Conservation (phyloP, 2,113 vertebrate genomes). For the Etheostoma cragini region DNA sequence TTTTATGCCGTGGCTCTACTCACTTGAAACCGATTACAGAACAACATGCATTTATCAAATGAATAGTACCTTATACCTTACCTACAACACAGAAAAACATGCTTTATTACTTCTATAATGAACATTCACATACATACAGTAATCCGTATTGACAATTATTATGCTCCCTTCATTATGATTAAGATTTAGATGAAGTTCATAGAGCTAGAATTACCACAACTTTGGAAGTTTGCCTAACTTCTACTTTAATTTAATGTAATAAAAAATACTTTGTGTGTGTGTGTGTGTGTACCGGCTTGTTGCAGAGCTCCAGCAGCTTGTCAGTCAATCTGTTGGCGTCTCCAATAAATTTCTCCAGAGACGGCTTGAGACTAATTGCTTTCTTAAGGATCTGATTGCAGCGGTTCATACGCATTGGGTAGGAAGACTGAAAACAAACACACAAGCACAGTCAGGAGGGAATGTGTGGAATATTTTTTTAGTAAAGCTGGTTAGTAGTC, state of each 20-base stretch:
- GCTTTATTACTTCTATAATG: not conserved
- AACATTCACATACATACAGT: not conserved
- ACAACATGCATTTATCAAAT: not conserved
- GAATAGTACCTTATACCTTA: not conserved
- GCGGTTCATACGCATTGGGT: slow-evolving; percentile 92
- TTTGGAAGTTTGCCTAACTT: not conserved
- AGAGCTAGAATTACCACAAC: not conserved
- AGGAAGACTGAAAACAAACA: slow-evolving; percentile 88
- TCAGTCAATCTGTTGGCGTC: slow-evolving; percentile 94
- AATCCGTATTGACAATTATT: not conserved
- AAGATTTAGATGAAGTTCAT: not conserved
- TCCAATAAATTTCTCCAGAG: slow-evolving; percentile 94
- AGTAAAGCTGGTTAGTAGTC: not conserved
- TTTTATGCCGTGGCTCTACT: not conserved
- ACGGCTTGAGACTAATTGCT: slow-evolving; percentile 90
- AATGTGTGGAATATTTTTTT: not conserved
- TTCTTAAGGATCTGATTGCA: slow-evolving; percentile 97
- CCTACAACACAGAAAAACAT: not conserved
- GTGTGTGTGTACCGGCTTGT: slow-evolving; percentile 88
- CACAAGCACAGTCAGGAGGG: slow-evolving; percentile 1
- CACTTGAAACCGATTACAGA: not conserved
- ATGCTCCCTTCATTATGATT: not conserved
- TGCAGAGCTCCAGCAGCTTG: slow-evolving; percentile 96
- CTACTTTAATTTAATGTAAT: not conserved
- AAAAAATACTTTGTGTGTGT: not conserved